Base-by-base conservation (phyloP, 2,113 vertebrate genomes). In the Microcebus tavaratra region DNA sequence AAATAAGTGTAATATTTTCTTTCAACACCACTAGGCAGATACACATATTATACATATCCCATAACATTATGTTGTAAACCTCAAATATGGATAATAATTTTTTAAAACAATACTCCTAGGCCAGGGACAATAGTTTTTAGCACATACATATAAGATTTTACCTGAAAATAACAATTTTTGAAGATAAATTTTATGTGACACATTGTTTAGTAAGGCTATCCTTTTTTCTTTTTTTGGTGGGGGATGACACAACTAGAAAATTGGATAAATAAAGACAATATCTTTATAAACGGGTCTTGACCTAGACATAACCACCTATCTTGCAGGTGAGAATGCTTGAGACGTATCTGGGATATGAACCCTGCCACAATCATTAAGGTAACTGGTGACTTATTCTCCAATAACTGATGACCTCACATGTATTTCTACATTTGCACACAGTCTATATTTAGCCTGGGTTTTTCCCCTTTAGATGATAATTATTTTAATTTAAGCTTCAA, bases 261-360 rank as follows among this genome's bases (percentile, higher is more conserved):
- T 6, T 42, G 12, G 6, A 25, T 14, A 15, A 27, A 29, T 2
- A 55, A 36, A 21, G 27, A 42, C 18, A 10, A 8, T 12, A 27
- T 5, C 3, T 9, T 57, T 25, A 2, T 25, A 23, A 25, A 5
- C 0, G 10, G 18, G 20, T 63, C 1, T 13, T 21, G n/a, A 17
- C 14, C 48, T 3, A 3, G 34, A 63, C 21, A 3, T 23, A 11
- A 29, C 68, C 21, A 5, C 31, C 11, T 23, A n/a, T 31, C 29
- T 1, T 8, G 55, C 29, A 36, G 55, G 31, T 20, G 13, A n/a
- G 8, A 63, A 39, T 0, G 18, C 39, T 12, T 36, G 9, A 61
- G 27, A 27, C 0, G 0, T 0, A 3, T 21, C 15, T 17, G 31
- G 42, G 1, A 15, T 4, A 15, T 5, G 31, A 45, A 42, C 21